Percentiles rank a stretch among this genome's conserved stretches.
These are phyloP conservation scores for Antrozous pallidus DNA, from an alignment of 2,797 vertebrate species.

Conservation along the genomic window DNA sequence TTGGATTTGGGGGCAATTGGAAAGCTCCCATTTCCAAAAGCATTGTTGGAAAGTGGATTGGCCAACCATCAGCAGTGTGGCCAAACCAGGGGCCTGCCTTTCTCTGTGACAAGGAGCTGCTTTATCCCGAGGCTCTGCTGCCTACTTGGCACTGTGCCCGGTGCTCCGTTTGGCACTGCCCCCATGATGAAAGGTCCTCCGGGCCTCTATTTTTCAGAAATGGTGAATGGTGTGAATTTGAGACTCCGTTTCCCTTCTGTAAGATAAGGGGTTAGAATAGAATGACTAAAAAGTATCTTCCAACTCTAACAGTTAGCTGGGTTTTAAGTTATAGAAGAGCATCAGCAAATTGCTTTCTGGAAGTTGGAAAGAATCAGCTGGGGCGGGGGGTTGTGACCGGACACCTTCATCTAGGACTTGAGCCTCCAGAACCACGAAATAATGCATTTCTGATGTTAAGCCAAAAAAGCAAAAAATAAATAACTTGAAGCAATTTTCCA, in stretches of 20 bases:
- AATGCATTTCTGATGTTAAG: background rate
- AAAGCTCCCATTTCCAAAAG: background rate
- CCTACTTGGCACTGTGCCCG: background rate
- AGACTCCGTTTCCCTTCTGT: background rate
- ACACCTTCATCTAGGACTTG: background rate
- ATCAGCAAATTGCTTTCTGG: background rate
- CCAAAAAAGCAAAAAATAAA: background rate
- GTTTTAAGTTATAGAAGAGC: slow-evolving; percentile 5
- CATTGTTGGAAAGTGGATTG: background rate
- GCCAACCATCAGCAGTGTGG: background rate
- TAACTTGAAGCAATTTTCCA: background rate
- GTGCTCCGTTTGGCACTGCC: too few species aligned
- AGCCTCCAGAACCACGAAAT: background rate
- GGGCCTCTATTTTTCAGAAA: background rate
- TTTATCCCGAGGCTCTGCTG: background rate
- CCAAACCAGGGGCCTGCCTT: background rate
- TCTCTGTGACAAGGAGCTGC: background rate
- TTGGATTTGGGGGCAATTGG: background rate
- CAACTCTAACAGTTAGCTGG: slow-evolving; percentile 3
- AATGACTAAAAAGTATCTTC: background rate
- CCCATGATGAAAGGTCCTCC: too few species aligned
- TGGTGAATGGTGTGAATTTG: background rate
- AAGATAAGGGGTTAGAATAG: background rate
- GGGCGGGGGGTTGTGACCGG: too few species aligned
- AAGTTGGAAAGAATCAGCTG: background rate